phyloP scores from a whole-genome alignment of 2,888 invertebrate species.

The Dicycla oo region DNA sequence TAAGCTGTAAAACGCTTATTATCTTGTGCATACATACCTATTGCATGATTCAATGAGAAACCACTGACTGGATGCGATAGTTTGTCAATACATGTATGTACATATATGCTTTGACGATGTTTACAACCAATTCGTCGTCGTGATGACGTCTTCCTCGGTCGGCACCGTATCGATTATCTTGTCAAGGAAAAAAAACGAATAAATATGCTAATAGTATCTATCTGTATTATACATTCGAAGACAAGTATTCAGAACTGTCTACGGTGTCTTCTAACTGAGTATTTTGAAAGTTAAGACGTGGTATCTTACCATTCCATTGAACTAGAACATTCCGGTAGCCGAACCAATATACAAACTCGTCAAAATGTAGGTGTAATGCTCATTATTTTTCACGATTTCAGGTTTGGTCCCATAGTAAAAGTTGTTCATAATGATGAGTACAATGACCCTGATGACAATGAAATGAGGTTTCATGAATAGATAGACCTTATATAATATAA shows the following conservation, averaged over 20 bases:
- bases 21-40: constrained; percentile 24
- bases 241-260: constrained; percentile 1
- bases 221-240: not conserved
- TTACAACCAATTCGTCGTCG: constrained; percentile 16
- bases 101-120: constrained; percentile 24
- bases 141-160: constrained; percentile 24
- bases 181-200: constrained; percentile 31
- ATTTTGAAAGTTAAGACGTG: constrained; percentile 1
- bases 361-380: no score
- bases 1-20: constrained; percentile 35
- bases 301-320: constrained; percentile 19
- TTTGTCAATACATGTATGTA: constrained; percentile 14
- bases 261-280: not conserved
- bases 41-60: constrained; percentile 56
- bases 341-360: constrained; percentile 32
- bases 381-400: no score
- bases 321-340: constrained; percentile 41
- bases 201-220: not conserved
- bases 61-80: constrained; percentile 15
- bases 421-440: no score
- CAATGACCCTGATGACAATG: no score
- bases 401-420: no score
- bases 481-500: no score
- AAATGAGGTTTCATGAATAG: no score
- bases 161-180: constrained; percentile 29